Evolutionary conservation across 2,113 vertebrate genomes (phyloP).

Genomic region (Phaethon lepturus): DNA sequence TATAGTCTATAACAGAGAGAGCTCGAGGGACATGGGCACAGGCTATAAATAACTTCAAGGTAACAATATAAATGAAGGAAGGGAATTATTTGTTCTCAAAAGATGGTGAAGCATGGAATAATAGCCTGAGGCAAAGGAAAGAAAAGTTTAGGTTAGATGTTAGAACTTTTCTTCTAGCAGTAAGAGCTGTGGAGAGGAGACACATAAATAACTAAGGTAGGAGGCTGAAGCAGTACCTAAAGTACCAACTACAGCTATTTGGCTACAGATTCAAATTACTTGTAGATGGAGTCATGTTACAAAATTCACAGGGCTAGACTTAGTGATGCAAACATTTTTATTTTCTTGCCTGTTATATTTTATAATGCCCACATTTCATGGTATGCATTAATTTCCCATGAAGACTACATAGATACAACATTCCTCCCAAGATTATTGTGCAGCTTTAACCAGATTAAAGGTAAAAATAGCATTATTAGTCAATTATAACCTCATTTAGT

Average conservation of each 20-base stretch:
- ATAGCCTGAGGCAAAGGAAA: conserved; percentile 38
- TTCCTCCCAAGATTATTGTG: neutral
- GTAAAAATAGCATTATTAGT: neutral
- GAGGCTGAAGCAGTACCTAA: conserved; percentile 1
- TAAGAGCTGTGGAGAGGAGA: neutral
- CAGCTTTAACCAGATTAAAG: neutral
- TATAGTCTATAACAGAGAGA: conserved; percentile 57
- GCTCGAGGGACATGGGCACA: conserved; percentile 34
- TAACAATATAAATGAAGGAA: conserved; percentile 70
- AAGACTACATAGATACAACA: neutral
- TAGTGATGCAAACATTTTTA: accelerated
- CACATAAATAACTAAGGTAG: conserved; percentile 24
- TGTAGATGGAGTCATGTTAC: neutral
- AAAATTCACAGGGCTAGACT: neutral
- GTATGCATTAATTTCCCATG: neutral
- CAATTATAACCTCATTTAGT: neutral
- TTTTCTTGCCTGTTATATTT: neutral
- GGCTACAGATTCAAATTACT: neutral
- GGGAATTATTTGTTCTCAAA: conserved; percentile 70
- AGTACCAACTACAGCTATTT: neutral
- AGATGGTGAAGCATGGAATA: conserved; percentile 31
- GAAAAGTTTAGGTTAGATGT: conserved; percentile 12
- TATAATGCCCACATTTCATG: neutral
- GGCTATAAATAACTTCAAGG: conserved; percentile 75
- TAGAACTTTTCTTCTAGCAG: conserved; percentile 3